Evolutionary conservation across 1,140 invertebrate genomes (phyloP), one percentile per base, ranked within the genome.

Genomic region (Drosophila ohnishii): DNA sequence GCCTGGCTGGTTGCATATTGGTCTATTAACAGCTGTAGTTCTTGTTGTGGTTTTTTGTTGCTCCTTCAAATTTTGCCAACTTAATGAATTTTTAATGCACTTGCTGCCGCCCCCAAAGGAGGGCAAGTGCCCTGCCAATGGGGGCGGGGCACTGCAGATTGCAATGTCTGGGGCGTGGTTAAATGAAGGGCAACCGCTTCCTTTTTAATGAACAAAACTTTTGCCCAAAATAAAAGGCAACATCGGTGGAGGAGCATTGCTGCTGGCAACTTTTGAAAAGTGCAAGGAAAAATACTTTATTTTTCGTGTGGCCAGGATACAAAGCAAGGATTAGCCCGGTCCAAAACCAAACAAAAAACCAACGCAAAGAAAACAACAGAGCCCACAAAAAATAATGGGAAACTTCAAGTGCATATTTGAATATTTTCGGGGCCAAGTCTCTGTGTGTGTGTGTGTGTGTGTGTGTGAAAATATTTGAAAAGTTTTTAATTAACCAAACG

Each of bases 1-100:
- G 44, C 44, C 19, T 35, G 39, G 48, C 61, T 58, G 19, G 35
- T 53, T 81, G 78, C 65, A 79, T 90, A 90, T 90, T 90, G 89
- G 80, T 90, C 84, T 90, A 90, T 90, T 90, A 90, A 88, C 88
- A 85, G 80, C 79, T 86, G 72, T 81, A 85, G 75, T 84, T 78
- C 78, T 69, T 90, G 78, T 63, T 89, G 85, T 53, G 67, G 78
- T 77, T 90, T 84, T 80, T 75, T 79, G 83, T 77, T 76, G 72
- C 75, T 78, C 57, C 86, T 84, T 85, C 67, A 87, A 91, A 91
- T 85, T 91, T 88, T 80, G 58, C 78, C 80, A 91, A 91, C 90
- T 91, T 91, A 91, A 91, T 91, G 90, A 91, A 91, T 91, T 91
- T 91, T 91, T 91, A 91, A 91, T 91, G 90, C 87, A 87, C 86